Evolutionary conservation across 2,888 invertebrate species (phyloP).

Genomic region (Tridacna crocea): DNA sequence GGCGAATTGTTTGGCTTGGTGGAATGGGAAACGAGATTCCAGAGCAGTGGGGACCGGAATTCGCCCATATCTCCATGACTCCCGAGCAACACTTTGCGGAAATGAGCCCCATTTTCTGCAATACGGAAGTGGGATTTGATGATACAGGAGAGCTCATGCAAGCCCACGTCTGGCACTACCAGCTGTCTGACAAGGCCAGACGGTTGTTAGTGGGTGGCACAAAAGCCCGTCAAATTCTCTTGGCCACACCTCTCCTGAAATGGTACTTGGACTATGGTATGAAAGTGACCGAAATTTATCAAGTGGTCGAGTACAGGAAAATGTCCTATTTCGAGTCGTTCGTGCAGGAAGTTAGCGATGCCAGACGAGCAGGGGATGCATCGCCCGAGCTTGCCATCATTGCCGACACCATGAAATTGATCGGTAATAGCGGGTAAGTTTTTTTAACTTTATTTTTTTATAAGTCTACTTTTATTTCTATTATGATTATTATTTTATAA

Average conservation of each 20-base stretch:
- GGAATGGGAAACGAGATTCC: conserved; percentile 43
- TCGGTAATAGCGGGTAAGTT: conserved; percentile 45
- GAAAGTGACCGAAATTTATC: conserved; percentile 44
- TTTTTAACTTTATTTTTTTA: not conserved
- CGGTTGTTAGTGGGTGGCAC: conserved; percentile 40
- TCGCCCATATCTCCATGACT: conserved; percentile 21
- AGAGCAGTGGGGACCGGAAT: conserved; percentile 36
- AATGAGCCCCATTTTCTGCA: conserved; percentile 50
- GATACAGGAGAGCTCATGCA: conserved; percentile 38
- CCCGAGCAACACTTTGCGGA: conserved; percentile 33
- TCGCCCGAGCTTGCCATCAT: conserved; percentile 31
- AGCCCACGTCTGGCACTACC: conserved; percentile 17
- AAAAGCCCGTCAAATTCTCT: conserved; percentile 40
- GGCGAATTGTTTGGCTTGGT: conserved; percentile 39
- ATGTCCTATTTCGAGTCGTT: conserved; percentile 35
- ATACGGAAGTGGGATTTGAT: conserved; percentile 36
- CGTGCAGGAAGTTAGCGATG: conserved; percentile 47
- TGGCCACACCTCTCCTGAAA: conserved; percentile 51
- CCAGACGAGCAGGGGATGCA: conserved; percentile 40
- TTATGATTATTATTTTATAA: too few relatives aligned
- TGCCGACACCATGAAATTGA: conserved; percentile 48
- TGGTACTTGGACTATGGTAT: conserved; percentile 57
- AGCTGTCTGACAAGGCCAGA: conserved; percentile 28
- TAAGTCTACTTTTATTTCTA: too few relatives aligned
- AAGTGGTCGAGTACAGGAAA: conserved; percentile 44